Evolutionary conservation across 2,888 invertebrate species (phyloP).

Genomic region (Pyrrhopygopsis socrates): DNA sequence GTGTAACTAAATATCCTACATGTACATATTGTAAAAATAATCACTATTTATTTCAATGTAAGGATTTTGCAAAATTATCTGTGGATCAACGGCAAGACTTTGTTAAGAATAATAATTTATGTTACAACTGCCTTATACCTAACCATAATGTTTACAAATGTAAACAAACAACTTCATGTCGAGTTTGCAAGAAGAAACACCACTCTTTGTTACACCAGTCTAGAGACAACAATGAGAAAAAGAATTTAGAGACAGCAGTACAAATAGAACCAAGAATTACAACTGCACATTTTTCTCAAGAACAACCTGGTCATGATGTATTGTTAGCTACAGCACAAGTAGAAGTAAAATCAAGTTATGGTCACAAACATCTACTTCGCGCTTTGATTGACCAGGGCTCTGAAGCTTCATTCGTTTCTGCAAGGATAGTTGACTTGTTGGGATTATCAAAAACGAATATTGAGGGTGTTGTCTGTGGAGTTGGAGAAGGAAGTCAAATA

Average conservation of each 20-base stretch:
- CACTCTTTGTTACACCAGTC: constrained; percentile 66
- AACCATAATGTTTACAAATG: constrained; percentile 59
- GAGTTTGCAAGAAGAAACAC: constrained; percentile 65
- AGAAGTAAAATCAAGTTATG: constrained; percentile 60
- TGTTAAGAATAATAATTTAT: constrained; percentile 43
- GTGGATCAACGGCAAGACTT: constrained; percentile 30
- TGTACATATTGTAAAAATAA: constrained; percentile 54
- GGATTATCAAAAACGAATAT: constrained; percentile 66
- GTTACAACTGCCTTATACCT: constrained; percentile 62
- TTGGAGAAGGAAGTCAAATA: constrained; percentile 67
- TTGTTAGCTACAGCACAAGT: constrained; percentile 55
- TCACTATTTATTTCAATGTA: constrained; percentile 58
- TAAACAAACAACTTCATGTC: constrained; percentile 62
- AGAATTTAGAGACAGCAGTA: not conserved
- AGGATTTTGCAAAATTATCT: constrained; percentile 48
- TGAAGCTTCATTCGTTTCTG: constrained; percentile 82
- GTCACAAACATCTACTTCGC: constrained; percentile 69
- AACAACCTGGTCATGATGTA: constrained; percentile 76
- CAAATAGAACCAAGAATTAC: constrained; percentile 1
- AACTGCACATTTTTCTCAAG: constrained; percentile 1
- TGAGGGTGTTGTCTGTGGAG: constrained; percentile 74
- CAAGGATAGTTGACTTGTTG: constrained; percentile 72
- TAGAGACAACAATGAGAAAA: constrained; percentile 19
- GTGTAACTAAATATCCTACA: constrained; percentile 12
- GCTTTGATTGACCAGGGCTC: constrained; percentile 83